phyloP scores from a whole-genome alignment of 2,797 vertebrate species.

The Scomberomorus guttatus region DNA sequence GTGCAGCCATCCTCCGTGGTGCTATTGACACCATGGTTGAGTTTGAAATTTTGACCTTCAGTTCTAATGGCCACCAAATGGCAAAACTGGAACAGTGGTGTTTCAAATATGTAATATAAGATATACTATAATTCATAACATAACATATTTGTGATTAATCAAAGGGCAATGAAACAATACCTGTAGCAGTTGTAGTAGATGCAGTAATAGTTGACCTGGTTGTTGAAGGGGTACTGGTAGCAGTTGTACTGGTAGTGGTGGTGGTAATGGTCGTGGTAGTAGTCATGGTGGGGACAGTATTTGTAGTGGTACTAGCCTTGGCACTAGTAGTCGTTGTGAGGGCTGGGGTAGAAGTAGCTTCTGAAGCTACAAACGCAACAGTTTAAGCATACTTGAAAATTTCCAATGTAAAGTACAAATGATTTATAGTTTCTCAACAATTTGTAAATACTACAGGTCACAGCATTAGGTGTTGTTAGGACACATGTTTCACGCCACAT shows the following conservation, averaged over 20 bases:
- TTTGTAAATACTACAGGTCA: not conserved
- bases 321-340: not conserved
- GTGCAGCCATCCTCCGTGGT: not conserved
- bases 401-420: no score
- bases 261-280: not conserved
- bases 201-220: not conserved
- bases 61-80: not conserved
- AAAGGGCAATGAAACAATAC: conserved; percentile 3
- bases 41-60: not conserved
- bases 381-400: not conserved
- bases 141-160: not conserved
- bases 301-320: no score
- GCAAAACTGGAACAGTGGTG: not conserved
- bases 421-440: not conserved
- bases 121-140: not conserved
- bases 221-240: not conserved
- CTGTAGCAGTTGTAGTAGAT: not conserved
- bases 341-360: not conserved
- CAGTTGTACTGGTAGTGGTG: not conserved
- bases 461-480: not conserved
- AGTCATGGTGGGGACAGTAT: not conserved
- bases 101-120: not conserved
- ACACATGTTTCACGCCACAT: not conserved
- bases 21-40: not conserved
- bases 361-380: conserved; percentile 16